A percentile compares a stretch with the other conserved stretches of the same genome.
These are phyloP conservation scores for Rhinoraja longicauda DNA, from an alignment of 2,797 vertebrate species.

Conservation along the genomic window DNA sequence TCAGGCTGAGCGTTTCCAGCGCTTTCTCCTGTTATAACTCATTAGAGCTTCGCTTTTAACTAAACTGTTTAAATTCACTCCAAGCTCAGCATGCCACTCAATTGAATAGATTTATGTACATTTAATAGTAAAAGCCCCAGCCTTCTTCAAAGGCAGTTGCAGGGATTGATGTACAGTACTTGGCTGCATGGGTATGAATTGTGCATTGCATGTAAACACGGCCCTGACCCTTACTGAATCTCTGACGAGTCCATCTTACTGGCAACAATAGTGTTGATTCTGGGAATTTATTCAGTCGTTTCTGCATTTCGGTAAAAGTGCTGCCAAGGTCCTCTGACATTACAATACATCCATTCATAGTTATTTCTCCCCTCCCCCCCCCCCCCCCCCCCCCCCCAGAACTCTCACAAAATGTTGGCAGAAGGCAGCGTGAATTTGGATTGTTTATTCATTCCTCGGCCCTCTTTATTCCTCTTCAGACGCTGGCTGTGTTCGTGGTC, in stretches of 20 bases:
- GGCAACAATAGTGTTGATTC: neutral
- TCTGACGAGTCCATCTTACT: neutral
- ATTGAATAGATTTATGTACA: neutral
- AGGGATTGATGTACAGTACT: neutral
- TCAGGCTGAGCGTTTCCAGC: too few species aligned
- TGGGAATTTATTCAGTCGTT: neutral
- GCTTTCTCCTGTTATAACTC: neutral
- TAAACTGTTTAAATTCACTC: neutral
- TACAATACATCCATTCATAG: neutral
- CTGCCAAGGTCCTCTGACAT: neutral
- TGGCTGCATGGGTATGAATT: neutral
- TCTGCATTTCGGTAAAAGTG: neutral
- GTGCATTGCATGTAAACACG: neutral
- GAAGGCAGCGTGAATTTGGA: neutral
- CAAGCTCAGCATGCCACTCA: neutral
- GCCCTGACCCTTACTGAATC: neutral
- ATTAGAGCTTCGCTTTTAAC: neutral
- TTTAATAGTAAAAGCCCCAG: neutral
- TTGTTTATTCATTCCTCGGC: neutral
- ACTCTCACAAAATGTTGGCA: neutral
- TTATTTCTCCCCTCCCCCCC: too few species aligned
- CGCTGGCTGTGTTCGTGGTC: conserved; percentile 63
- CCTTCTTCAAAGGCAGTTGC: neutral
- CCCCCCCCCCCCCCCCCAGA: neutral
- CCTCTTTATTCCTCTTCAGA: conserved; percentile 46